Evolutionary conservation across 2,888 invertebrate species (phyloP), one percentile per base, ranked within the genome.

Genomic region (Maniola hyperantus): DNA sequence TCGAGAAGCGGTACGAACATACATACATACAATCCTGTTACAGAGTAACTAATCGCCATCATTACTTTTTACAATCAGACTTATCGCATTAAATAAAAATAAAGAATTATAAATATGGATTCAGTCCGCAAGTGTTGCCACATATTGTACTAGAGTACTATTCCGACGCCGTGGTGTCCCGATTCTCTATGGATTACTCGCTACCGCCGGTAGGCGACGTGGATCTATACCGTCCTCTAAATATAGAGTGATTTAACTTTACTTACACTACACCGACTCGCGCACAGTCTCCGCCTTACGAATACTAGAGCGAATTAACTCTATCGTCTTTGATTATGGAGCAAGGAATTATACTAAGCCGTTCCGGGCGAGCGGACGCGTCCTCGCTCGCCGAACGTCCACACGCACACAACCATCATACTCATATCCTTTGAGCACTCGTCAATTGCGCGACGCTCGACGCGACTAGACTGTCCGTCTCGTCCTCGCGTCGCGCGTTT

Each of bases 1-100:
- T 88, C 85, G 83, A 84, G 78, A 90, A 91, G 91, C 90, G 83
- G 84, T 84, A 82, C 83, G 83, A 87, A 86, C 83, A 88, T 87
- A 84, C 87, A 90, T 88, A 89, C 83, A 88, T 88, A 89, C 83
- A 85, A 20, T 26, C 39, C 57, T 77, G 88, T 86, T 82, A 87
- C 85, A 83, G 85, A 76, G 87, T 86, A 85, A 89, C 90, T 82
- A 82, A 82, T 84, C 83, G 82, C 86, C 85, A 82, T 82, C 84
- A 81, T 84, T 80, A 81, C 85, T 84, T 84, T 87, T 87, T 85
- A 89, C 88, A 88, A 85, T 91, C 91, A 91, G 91, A 91, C 91
- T 91, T 91, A 89, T 90, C 84, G 88, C 87, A 82, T 89, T 90
- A 89, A 90, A 91, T 89, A 90, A 91, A 89, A 91, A 87, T 89